A percentile compares a stretch with the other conserved stretches of the same genome.
phyloP scores from a whole-genome alignment of 2,113 vertebrate species.

The Falcunculus frontatus region DNA sequence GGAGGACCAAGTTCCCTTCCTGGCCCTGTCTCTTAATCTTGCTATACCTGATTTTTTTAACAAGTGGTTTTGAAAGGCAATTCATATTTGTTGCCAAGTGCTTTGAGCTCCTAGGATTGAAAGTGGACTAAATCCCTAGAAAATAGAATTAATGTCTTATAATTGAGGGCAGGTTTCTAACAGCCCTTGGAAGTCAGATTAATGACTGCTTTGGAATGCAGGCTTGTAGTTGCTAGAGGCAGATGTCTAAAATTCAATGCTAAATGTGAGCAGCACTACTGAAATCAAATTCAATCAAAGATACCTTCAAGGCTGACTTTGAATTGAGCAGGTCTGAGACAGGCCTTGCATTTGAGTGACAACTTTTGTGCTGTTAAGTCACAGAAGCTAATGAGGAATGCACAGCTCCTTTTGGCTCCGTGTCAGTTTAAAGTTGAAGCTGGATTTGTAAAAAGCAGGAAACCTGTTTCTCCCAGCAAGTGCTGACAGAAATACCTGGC shows the following conservation, averaged over 20 bases:
- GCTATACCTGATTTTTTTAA: neutral
- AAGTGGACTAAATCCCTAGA: neutral
- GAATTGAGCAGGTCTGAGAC: neutral
- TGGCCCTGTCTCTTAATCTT: neutral
- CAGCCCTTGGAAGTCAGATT: neutral
- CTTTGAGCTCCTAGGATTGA: neutral
- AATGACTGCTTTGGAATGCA: neutral
- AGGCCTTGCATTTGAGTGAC: neutral
- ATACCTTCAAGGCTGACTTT: neutral
- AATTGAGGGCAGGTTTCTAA: neutral
- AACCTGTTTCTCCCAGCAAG: neutral
- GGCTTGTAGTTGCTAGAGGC: neutral
- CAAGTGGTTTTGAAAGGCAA: neutral
- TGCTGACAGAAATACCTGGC: conserved; percentile 70
- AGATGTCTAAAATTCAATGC: neutral
- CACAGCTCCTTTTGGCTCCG: neutral
- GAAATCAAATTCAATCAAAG: neutral
- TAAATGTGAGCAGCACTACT: neutral
- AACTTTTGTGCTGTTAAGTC: neutral
- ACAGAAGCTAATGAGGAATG: neutral
- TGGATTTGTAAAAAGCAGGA: neutral
- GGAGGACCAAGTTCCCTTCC: neutral
- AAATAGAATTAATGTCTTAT: neutral
- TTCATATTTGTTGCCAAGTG: neutral
- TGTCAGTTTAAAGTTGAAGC: neutral